Conservation (phyloP, 1,140 invertebrate genomes). For the Dendrolimus kikuchii region DNA sequence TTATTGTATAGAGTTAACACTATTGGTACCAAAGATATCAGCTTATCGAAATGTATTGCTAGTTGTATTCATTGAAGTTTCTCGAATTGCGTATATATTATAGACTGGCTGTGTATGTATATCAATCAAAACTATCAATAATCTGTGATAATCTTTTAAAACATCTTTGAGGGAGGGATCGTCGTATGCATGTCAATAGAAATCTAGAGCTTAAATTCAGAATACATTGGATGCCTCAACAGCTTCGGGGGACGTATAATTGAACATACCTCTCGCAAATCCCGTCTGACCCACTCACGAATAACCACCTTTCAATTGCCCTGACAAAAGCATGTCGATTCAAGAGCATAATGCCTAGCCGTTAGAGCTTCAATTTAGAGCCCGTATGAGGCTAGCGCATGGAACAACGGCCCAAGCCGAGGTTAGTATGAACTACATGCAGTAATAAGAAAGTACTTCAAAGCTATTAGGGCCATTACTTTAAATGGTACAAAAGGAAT, state of each 20-base stretch:
- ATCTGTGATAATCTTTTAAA: too few species aligned
- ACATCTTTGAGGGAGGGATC: not conserved
- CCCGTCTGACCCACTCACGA: constrained; percentile 49
- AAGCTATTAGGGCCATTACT: too few species aligned
- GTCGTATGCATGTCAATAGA: constrained; percentile 5
- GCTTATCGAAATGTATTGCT: too few species aligned
- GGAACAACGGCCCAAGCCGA: constrained; percentile 23
- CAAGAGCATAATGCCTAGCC: constrained; percentile 49
- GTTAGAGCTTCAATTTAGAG: constrained; percentile 47
- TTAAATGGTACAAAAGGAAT: too few species aligned
- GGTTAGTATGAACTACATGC: not conserved
- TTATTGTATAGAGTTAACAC: too few species aligned
- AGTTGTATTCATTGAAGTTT: too few species aligned
- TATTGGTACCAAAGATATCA: too few species aligned
- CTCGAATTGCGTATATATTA: too few species aligned
- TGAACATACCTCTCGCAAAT: constrained; percentile 38
- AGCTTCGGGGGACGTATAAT: constrained; percentile 24
- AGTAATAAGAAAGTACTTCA: not conserved
- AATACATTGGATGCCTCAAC: constrained; percentile 24
- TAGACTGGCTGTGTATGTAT: too few species aligned
- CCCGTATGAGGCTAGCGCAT: constrained; percentile 46
- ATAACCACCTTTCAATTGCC: constrained; percentile 51
- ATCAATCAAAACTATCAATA: too few species aligned
- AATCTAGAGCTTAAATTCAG: constrained; percentile 26
- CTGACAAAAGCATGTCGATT: constrained; percentile 59